A percentile compares a stretch with the other conserved stretches of the same genome.
These are phyloP conservation scores for Caradrina clavipalpis DNA, from an alignment of 2,888 invertebrate species.

Conservation along the genomic window DNA sequence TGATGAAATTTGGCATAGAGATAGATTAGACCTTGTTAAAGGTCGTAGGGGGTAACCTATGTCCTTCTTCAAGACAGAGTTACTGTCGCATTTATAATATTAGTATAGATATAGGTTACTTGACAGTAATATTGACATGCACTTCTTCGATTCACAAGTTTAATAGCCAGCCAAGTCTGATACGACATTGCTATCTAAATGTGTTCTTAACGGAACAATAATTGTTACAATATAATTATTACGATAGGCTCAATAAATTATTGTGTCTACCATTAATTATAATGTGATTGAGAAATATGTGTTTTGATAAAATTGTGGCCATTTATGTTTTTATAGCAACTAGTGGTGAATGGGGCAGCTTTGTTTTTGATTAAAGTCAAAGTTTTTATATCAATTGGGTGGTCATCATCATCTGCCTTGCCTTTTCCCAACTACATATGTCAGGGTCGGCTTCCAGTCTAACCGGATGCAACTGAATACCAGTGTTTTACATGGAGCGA, in stretches of 20 bases:
- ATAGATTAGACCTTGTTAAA: no score
- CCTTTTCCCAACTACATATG: no score
- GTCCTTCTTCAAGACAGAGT: no score
- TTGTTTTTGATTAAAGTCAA: slow-evolving; percentile 14
- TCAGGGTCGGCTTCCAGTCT: no score
- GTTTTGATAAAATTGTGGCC: slow-evolving; percentile 71
- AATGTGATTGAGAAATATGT: slow-evolving; percentile 85
- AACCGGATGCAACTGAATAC: no score
- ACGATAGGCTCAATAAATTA: slow-evolving; percentile 84
- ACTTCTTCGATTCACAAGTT: slow-evolving; percentile 30
- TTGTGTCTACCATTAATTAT: slow-evolving; percentile 81
- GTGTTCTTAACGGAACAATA: slow-evolving; percentile 84
- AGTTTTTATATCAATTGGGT: no score
- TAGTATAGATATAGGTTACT: background rate
- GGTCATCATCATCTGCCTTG: no score
- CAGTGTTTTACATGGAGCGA: no score
- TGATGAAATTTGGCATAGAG: no score
- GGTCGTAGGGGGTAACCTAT: no score
- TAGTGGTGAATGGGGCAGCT: slow-evolving; percentile 31
- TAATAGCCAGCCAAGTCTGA: slow-evolving; percentile 47
- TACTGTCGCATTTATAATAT: no score
- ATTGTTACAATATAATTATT: slow-evolving; percentile 89
- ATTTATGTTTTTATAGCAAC: slow-evolving; percentile 38
- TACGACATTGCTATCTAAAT: slow-evolving; percentile 79
- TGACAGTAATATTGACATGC: slow-evolving; percentile 11